Evolutionary conservation across 2,888 invertebrate genomes (phyloP), one percentile per base, ranked within the genome.

Genomic region (Microctonus aethiopoides): DNA sequence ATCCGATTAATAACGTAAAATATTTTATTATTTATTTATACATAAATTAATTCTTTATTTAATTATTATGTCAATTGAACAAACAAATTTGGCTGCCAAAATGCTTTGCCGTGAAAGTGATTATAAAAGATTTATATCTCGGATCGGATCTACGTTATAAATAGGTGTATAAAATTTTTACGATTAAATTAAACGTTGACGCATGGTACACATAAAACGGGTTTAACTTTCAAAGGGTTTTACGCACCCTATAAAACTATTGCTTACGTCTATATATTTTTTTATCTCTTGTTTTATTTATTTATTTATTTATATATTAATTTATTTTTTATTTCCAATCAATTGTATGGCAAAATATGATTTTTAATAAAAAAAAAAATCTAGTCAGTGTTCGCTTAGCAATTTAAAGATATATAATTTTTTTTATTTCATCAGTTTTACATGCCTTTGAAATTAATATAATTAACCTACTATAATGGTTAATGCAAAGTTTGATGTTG

Each of bases 401-500:
- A 73, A 66, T 73, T 70, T 75, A 39, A 70, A 61, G 56, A 52
- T 29, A 51, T 70, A 64, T 67, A 6, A 64, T 67, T 72, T 69
- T 70, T 69, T 52, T 74, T 36, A 10, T 60, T 62, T 52, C 70
- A 46, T 71, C 67, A 64, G 70, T 75, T 75, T 69, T 61, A 41
- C 73, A 67, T 71, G 67, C 71, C 62, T 71, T 67, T 61, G 39
- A 56, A 20, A 59, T 68, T 16, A 26, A 57, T 68, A 63, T 57
- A 39, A 66, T 54, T 34, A 54, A 46, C 34, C 52, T 54, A 32
- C 9, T 24, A 34, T 64, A 76, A 76, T 77, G 78, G 74, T 82
- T 80, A 80, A 75, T 76, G 83, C 84, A 81, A 82, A 59, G 59
- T 86, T 84, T 84, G 82, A 76, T 83, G 80, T 81, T 84, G 84